Evolutionary conservation across 1,140 invertebrate species (phyloP), one percentile per base, ranked within the genome.

Genomic region (Camponotus vicinus): DNA sequence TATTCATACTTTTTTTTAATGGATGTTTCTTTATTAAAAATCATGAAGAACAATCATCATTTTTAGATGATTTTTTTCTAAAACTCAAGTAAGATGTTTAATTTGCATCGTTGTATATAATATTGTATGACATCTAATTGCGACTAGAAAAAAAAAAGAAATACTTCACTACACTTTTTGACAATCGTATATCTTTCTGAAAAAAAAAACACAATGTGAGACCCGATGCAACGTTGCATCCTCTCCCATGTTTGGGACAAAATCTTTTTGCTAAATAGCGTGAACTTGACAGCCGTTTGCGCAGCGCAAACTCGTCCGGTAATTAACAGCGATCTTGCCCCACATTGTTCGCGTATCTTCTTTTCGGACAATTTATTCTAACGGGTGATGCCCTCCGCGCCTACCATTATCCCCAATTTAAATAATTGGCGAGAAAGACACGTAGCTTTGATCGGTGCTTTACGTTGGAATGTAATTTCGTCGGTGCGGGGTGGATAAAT

Each of bases 221-320:
- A 27, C 8, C 49, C 9, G 80, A 76, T 63, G 15, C 27, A 32
- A 84, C 13, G 57, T 40, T 55, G 52, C 40, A 11, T 83, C 49
- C 32, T 21, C 18, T 4, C 32, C n/a, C 34, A 32, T 55, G 18
- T 13, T 42, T 15, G 13, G 55, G 34, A 37, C 55, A 79, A 71
- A 45, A 86, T 86, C 88, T 78, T 88, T 88, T 73, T 77, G 76
- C 67, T 71, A 88, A 91, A 83, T 87, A 85, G 86, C 86, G 91
- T 85, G 91, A 92, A 92, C 86, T 91, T 85, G 83, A 87, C 86
- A 88, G n/a, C 86, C 69, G 88, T 88, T 92, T 90, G 90, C 91
- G 85, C 92, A 92, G 89, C 90, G 89, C 88, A 77, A 78, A 86
- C 88, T 89, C 90, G 86, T 92, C 84, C 83, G 90, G 87, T 89